These are phyloP conservation scores for Petroica traversi DNA, from an alignment of 2,113 vertebrate species.

Conservation along the genomic window DNA sequence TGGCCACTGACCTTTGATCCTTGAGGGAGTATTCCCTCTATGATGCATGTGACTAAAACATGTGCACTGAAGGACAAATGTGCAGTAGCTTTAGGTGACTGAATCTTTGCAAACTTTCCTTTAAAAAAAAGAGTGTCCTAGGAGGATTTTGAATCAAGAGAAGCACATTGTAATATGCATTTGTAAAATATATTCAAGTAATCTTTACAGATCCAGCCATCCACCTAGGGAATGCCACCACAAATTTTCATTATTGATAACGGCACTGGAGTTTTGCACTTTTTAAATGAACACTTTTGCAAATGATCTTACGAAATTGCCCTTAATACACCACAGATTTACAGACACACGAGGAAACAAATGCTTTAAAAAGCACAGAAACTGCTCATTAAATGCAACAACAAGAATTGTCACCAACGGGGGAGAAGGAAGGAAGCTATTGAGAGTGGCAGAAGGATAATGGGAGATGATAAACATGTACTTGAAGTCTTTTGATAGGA, in stretches of 20 bases:
- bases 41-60: background rate
- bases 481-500: slow-evolving; percentile 69
- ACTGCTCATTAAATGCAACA: background rate
- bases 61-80: background rate
- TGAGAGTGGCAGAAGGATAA: slow-evolving; percentile 12
- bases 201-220: background rate
- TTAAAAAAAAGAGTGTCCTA: background rate
- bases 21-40: background rate
- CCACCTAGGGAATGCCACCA: background rate
- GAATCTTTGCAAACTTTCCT: background rate
- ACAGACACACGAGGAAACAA: background rate
- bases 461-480: slow-evolving; percentile 55
- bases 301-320: fast-evolving
- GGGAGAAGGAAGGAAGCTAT: background rate
- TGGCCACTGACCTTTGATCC: too few species aligned
- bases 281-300: background rate
- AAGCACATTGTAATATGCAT: fast-evolving
- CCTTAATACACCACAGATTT: background rate
- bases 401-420: background rate
- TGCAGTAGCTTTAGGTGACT: background rate
- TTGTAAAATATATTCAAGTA: background rate
- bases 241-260: background rate
- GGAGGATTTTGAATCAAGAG: background rate
- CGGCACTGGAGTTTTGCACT: background rate
- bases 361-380: background rate